These are phyloP conservation scores for Tylochromis polylepis DNA, from an alignment of 2,113 vertebrate genomes.

Conservation along the genomic window DNA sequence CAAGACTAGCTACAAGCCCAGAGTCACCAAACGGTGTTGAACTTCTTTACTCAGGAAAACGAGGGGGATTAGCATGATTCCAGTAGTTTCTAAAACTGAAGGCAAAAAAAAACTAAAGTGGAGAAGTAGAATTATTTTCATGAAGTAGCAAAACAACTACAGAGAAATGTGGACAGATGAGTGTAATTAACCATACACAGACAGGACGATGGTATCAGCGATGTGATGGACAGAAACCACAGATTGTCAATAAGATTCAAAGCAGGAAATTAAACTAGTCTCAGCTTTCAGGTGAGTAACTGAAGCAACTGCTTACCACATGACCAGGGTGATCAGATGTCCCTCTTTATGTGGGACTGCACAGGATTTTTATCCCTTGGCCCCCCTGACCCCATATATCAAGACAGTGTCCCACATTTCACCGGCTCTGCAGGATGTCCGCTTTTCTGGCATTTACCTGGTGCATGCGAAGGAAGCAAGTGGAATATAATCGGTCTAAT, in stretches of 20 bases:
- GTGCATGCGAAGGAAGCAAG: not conserved
- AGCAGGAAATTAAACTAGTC: not conserved
- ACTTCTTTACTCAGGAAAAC: not conserved
- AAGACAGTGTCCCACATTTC: not conserved
- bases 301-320: not conserved
- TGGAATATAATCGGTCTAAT: not conserved
- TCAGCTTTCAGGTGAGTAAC: not conserved
- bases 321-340: no score
- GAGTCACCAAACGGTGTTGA: not conserved
- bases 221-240: not conserved
- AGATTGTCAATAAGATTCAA: not conserved
- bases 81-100: not conserved
- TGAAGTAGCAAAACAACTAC: not conserved
- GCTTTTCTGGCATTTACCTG: not conserved
- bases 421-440: fast-evolving
- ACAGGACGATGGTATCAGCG: fast-evolving
- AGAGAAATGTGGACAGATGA: not conserved
- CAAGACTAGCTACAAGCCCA: not conserved
- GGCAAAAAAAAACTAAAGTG: not conserved
- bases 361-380: not conserved
- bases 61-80: not conserved
- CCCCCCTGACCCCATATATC: not conserved
- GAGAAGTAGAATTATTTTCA: not conserved
- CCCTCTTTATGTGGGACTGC: not conserved
- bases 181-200: not conserved